Evolutionary conservation across 2,113 vertebrate genomes (phyloP).

Genomic region (Cheilinus undulatus): DNA sequence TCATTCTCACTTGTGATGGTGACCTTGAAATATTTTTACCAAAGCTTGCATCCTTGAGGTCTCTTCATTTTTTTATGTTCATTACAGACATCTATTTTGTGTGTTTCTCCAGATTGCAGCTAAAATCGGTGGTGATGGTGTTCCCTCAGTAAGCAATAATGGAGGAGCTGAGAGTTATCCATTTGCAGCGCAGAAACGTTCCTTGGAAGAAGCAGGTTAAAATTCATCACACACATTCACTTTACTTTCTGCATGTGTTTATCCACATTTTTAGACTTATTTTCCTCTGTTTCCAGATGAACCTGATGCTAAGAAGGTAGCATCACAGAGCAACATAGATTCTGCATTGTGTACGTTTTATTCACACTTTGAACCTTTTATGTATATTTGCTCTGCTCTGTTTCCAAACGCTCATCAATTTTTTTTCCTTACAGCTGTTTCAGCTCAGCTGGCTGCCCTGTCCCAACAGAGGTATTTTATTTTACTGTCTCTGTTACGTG

Average conservation of each 20-base stretch:
- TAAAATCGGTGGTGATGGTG: slow-evolving; percentile 93
- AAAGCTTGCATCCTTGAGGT: not conserved
- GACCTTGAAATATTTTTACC: not conserved
- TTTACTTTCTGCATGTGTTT: not conserved
- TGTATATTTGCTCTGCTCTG: not conserved
- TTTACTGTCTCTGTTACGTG: not conserved
- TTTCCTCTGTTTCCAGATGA: slow-evolving; percentile 85
- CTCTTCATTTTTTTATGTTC: not conserved
- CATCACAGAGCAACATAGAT: slow-evolving; percentile 91
- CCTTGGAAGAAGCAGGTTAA: slow-evolving; percentile 92
- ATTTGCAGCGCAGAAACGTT: slow-evolving; percentile 90
- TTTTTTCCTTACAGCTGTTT: slow-evolving; percentile 82
- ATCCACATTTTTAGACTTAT: not conserved
- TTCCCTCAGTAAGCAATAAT: slow-evolving; percentile 88
- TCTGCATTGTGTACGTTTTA: slow-evolving; percentile 78
- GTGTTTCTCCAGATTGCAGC: slow-evolving; percentile 88
- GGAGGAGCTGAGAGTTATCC: slow-evolving; percentile 87
- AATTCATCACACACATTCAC: not conserved
- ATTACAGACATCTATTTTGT: not conserved
- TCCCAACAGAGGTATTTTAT: slow-evolving; percentile 85
- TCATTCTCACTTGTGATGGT: not conserved
- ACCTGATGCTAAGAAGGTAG: slow-evolving; percentile 93
- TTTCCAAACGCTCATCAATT: slow-evolving; percentile 40
- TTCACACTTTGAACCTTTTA: slow-evolving; percentile 1
- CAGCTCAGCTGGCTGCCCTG: slow-evolving; percentile 90